Evolutionary conservation across 2,797 vertebrate species (phyloP).

Genomic region (Pseudomugil tenellus): DNA sequence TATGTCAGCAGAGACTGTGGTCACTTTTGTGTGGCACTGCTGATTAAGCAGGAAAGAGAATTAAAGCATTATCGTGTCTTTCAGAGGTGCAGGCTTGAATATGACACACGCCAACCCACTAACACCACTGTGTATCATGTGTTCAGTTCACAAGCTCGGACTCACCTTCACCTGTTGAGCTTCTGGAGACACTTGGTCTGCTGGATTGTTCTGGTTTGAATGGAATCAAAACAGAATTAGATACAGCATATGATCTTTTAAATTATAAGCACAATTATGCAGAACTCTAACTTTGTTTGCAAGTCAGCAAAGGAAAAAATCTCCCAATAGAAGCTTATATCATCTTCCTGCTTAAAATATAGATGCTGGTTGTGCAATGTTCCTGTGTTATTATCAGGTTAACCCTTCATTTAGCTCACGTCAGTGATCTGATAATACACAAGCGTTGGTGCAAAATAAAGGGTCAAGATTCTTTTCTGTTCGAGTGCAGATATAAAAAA

Average conservation of each 20-base stretch:
- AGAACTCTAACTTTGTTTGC: constrained; percentile 1
- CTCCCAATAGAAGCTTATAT: neutral
- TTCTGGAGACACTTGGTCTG: constrained; percentile 66
- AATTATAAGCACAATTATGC: neutral
- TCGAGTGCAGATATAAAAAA: constrained; percentile 13
- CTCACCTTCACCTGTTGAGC: constrained; percentile 70
- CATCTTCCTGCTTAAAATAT: neutral
- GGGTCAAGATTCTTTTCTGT: constrained; percentile 20
- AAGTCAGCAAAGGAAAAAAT: neutral
- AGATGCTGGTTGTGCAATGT: neutral
- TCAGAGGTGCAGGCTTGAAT: constrained; percentile 29
- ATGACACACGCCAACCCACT: constrained; percentile 29
- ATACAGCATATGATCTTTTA: neutral
- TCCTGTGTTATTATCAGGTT: neutral
- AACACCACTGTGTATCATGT: constrained; percentile 1
- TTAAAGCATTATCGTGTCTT: constrained; percentile 39
- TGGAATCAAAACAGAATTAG: constrained; percentile 14
- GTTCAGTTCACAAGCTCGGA: constrained; percentile 19
- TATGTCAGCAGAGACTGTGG: constrained; percentile 63
- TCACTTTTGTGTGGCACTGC: constrained; percentile 63
- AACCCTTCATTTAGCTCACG: neutral
- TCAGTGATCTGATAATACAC: neutral
- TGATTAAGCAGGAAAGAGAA: constrained; percentile 64
- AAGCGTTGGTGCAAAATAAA: neutral
- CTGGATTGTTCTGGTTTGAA: constrained; percentile 71